phyloP scores from a whole-genome alignment of 1,140 invertebrate species.

The Mylabris phalerata region DNA sequence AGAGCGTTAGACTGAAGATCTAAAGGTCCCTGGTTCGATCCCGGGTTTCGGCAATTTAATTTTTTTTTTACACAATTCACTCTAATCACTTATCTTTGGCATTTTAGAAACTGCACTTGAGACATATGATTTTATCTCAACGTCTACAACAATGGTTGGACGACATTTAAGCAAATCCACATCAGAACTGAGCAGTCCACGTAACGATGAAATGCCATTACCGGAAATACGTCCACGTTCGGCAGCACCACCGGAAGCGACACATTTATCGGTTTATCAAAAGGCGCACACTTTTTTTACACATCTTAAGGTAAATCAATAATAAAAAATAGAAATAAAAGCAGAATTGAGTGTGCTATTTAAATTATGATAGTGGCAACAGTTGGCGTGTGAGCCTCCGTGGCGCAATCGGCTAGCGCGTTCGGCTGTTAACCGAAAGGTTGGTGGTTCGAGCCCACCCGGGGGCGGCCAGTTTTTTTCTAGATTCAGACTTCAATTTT shows the following conservation, averaged over 20 bases:
- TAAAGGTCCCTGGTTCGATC: conserved; percentile 43
- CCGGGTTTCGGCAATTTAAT: conserved; percentile 24
- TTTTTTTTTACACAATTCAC: not conserved
- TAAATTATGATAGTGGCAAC: not conserved
- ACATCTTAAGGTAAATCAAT: conserved; percentile 49
- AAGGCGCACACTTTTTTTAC: conserved; percentile 65
- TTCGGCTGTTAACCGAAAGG: conserved; percentile 75
- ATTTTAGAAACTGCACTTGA: conserved; percentile 38
- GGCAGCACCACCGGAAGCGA: conserved; percentile 42
- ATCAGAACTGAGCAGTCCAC: conserved; percentile 46
- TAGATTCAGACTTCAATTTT: not conserved
- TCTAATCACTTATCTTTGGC: not conserved
- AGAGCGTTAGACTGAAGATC: conserved; percentile 73
- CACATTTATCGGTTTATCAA: conserved; percentile 53
- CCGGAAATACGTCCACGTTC: conserved; percentile 44
- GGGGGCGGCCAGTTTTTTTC: conserved; percentile 46
- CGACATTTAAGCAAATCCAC: conserved; percentile 50
- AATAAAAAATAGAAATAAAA: not conserved
- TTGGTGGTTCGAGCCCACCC: conserved; percentile 67
- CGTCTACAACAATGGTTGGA: conserved; percentile 24
- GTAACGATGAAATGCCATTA: conserved; percentile 26
- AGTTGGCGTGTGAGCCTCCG: conserved; percentile 44
- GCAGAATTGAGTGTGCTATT: too few relatives aligned
- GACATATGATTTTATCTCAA: conserved; percentile 34
- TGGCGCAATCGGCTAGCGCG: conserved; percentile 64